phyloP scores from a whole-genome alignment of 1,140 invertebrate species.

The Onthophagus taurus region DNA sequence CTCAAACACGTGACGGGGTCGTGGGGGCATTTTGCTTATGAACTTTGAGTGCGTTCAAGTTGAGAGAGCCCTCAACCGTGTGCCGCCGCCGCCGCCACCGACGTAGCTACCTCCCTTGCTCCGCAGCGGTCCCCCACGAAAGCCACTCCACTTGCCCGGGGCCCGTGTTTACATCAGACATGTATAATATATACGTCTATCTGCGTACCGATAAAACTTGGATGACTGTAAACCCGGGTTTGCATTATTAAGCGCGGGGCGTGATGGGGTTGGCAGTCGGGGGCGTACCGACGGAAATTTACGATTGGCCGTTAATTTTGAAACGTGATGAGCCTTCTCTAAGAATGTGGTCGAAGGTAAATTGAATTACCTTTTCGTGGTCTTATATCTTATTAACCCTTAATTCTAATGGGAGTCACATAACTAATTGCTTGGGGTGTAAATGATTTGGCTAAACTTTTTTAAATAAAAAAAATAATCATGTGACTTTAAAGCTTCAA shows the following conservation, averaged over 20 bases:
- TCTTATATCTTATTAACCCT: no score
- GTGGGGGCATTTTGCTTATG: constrained; percentile 23
- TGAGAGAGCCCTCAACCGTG: constrained; percentile 12
- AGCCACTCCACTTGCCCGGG: no score
- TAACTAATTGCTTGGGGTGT: no score
- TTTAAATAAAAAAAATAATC: no score
- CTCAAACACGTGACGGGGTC: constrained; percentile 4
- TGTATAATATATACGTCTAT: constrained; percentile 23
- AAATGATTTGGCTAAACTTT: no score
- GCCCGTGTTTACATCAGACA: constrained; percentile 18
- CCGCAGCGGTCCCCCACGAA: constrained; percentile 16
- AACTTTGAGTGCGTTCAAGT: constrained; percentile 20
- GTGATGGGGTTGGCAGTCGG: constrained; percentile 5
- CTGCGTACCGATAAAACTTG: constrained; percentile 21
- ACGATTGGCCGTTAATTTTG: constrained; percentile 15
- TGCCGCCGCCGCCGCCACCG: neutral
- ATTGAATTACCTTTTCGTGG: no score
- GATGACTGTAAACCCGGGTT: constrained; percentile 19
- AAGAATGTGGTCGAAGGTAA: neutral
- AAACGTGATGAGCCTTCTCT: constrained; percentile 14
- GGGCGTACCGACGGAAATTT: constrained; percentile 13
- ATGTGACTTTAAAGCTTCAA: no score
- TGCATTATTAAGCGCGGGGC: constrained; percentile 19
- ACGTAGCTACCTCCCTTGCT: no score
- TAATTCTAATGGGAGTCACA: no score